Base-by-base conservation (phyloP, 2,797 vertebrate species). In the Chanos chanos region DNA sequence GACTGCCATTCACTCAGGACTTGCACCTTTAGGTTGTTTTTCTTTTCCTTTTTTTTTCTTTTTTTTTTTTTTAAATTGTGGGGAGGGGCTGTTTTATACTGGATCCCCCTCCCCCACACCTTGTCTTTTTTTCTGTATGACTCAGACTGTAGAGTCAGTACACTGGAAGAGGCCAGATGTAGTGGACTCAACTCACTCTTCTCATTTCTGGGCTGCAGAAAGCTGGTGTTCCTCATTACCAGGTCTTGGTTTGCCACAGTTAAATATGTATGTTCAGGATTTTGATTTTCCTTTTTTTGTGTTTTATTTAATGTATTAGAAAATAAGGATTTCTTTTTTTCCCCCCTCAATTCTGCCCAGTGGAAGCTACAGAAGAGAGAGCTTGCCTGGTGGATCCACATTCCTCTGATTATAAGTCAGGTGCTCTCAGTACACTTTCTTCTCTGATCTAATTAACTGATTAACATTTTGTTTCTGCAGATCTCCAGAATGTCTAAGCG, bases 401-500 rank as follows among this genome's bases (percentile, higher is more conserved):
- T 63, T 10, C 28, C 51, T 21, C 2, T 31, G 10, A 13, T 70
- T 61, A 60, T 30, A n/a, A 74, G 63, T 39, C 58, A 65, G 51
- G 25, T 31, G 54, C 50, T 60, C 68, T 30, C 15, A 39, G 25
- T 8, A 10, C 16, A 3, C 3, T 72, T 55, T 63, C 58, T 69
- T 59, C 0, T 2, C 5, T 21, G 4, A 27, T 6, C 8, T 36
- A 12, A 27, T 44, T 10, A 44, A 28, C 3, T 54, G 22, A 31
- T 25, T 80, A 69, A 68, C 49, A 72, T 81, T 66, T 77, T 57
- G 39, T 81, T 73, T 61, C 62, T 48, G 30, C 57, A 87, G 81
- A 85, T 83, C 81, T 84, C 78, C 81, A 97, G 92, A 85, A 99
- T 99, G 96, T 90, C 88, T 70, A 99, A 98, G 89, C 93, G 96